phyloP scores from a whole-genome alignment of 2,113 vertebrate genomes.

The Grantiella picta region DNA sequence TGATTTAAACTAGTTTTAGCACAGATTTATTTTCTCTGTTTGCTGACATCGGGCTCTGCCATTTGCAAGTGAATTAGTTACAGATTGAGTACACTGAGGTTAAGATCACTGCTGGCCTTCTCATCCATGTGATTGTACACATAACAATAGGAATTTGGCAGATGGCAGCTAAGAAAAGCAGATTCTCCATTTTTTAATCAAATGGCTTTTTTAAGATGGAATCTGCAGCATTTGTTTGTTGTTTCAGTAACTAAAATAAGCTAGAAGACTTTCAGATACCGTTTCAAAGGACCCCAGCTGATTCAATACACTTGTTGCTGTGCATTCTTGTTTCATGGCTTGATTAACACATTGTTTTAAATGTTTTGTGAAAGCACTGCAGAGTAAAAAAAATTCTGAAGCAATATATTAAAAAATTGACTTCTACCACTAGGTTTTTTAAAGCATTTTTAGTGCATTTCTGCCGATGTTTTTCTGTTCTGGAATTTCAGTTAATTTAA shows the following conservation, averaged over 20 bases:
- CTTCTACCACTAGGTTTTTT: not conserved
- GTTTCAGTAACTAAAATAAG: constrained; percentile 19
- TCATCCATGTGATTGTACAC: constrained; percentile 2
- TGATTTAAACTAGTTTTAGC: not conserved
- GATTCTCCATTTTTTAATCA: constrained; percentile 52
- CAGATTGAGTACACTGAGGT: not conserved
- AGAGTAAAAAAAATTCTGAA: not conserved
- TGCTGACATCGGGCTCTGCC: not conserved
- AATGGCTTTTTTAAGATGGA: constrained; percentile 35
- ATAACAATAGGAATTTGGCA: constrained; percentile 46
- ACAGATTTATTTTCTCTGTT: not conserved
- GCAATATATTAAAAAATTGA: not conserved
- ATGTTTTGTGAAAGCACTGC: not conserved
- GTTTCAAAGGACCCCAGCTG: not conserved
- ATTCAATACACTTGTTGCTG: not conserved
- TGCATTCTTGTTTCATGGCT: constrained; percentile 12
- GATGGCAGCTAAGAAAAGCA: constrained; percentile 45
- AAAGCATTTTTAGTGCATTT: not conserved
- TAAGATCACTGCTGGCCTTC: constrained; percentile 7
- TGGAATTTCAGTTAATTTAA: not conserved
- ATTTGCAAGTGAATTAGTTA: constrained; percentile 18
- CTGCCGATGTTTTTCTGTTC: not conserved
- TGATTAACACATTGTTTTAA: not conserved
- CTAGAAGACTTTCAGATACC: not conserved
- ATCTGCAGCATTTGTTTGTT: not conserved